A percentile compares a stretch with the other conserved stretches of the same genome.
These are phyloP conservation scores for Odocoileus virginianus DNA, from an alignment of 2,113 vertebrate genomes.

Conservation along the genomic window DNA sequence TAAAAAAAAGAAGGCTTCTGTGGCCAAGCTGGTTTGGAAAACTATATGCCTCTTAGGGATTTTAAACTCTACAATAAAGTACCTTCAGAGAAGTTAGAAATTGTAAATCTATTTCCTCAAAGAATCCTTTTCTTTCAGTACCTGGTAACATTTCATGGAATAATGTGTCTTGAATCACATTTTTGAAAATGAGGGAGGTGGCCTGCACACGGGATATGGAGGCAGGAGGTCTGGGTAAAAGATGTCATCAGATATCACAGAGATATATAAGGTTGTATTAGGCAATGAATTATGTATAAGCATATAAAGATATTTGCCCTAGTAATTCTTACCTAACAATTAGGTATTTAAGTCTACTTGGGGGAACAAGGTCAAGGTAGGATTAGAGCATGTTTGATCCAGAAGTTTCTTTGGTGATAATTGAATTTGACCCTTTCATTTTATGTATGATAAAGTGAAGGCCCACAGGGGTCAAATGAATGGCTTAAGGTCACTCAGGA, in stretches of 20 bases:
- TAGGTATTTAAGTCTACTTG: not conserved
- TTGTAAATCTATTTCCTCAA: not conserved
- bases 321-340: not conserved
- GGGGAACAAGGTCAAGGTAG: not conserved
- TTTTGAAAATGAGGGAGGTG: not conserved
- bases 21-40: not conserved
- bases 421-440: not conserved
- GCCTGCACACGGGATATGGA: not conserved
- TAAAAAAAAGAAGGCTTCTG: not conserved
- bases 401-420: not conserved
- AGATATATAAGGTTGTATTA: not conserved
- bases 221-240: accelerated
- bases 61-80: not conserved
- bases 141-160: slow-evolving; percentile 5
- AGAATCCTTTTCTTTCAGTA: not conserved
- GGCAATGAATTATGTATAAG: not conserved
- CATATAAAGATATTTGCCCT: not conserved
- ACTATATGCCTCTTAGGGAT: not conserved
- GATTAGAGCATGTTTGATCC: not conserved
- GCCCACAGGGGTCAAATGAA: not conserved
- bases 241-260: not conserved
- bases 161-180: not conserved
- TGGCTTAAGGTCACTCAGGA: not conserved
- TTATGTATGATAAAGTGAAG: not conserved
- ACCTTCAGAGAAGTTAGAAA: not conserved